Evolutionary conservation across 2,113 vertebrate species (phyloP).

Genomic region (Phylloscopus trochiloides): DNA sequence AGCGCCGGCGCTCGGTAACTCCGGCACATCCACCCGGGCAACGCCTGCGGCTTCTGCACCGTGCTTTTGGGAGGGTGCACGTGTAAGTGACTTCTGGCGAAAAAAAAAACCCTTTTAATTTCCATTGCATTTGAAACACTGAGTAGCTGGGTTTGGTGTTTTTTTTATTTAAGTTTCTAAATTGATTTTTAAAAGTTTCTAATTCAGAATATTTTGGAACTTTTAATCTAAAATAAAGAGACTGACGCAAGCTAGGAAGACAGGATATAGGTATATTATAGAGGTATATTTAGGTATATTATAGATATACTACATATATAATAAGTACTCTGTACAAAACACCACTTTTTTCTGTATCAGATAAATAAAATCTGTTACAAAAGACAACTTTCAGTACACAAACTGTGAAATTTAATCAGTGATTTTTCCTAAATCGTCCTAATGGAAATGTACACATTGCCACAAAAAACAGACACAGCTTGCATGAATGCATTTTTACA

Average conservation of each 20-base stretch:
- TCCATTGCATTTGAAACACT: background rate
- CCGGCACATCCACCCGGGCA: fast-evolving
- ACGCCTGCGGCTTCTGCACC: fast-evolving
- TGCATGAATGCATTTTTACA: background rate
- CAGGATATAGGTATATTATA: background rate
- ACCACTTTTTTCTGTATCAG: background rate
- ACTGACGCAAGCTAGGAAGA: background rate
- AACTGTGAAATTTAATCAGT: background rate
- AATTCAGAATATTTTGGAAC: background rate
- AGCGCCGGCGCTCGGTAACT: background rate
- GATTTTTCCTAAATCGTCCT: background rate
- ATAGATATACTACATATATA: too few species aligned
- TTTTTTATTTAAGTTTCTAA: background rate
- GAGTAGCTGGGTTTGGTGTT: too few species aligned
- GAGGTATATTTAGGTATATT: background rate
- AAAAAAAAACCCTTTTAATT: background rate
- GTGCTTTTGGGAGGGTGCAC: fast-evolving
- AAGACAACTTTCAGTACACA: background rate
- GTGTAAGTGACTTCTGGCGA: background rate
- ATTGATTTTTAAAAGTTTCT: background rate
- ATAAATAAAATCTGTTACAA: background rate
- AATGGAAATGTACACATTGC: background rate
- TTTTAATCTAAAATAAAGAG: background rate
- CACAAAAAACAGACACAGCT: background rate
- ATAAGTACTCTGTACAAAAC: background rate